A percentile compares a stretch with the other conserved stretches of the same genome.
Conservation (phyloP, 2,113 vertebrate genomes). For the Anthoscopus minutus region DNA sequence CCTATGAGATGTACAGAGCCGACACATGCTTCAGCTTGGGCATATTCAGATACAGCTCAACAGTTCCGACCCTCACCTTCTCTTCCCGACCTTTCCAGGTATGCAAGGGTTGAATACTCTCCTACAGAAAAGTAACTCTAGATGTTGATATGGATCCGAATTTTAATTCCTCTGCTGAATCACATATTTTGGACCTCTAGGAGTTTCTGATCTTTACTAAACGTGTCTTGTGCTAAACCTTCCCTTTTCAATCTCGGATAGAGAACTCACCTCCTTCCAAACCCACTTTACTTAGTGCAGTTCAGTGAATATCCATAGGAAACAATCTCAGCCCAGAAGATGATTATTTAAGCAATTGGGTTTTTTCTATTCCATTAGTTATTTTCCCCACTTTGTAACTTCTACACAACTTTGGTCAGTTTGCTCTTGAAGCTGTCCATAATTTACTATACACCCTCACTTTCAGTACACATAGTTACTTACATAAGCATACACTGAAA, state of each 20-base stretch:
- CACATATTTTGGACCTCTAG: not conserved
- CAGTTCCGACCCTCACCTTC: not conserved
- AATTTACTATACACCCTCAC: not conserved
- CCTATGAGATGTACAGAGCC: accelerated
- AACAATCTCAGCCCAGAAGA: not conserved
- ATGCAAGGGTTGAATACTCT: accelerated
- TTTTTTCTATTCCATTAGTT: not conserved
- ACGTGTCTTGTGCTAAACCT: not conserved
- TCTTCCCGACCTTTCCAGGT: accelerated
- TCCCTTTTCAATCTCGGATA: not conserved
- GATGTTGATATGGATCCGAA: not conserved
- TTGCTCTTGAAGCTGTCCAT: not conserved
- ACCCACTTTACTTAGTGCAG: not conserved
- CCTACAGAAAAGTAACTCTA: not conserved
- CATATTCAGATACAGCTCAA: not conserved
- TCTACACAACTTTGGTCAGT: not conserved
- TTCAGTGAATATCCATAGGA: not conserved
- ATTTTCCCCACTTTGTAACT: not conserved
- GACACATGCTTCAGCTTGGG: accelerated
- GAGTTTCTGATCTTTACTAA: not conserved
- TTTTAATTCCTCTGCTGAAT: not conserved
- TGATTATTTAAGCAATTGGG: not conserved
- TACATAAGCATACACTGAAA: not conserved
- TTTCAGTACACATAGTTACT: not conserved
- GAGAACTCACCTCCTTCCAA: not conserved